These are phyloP conservation scores for Amphipoea lucens DNA, from an alignment of 2,888 invertebrate genomes.

Conservation along the genomic window DNA sequence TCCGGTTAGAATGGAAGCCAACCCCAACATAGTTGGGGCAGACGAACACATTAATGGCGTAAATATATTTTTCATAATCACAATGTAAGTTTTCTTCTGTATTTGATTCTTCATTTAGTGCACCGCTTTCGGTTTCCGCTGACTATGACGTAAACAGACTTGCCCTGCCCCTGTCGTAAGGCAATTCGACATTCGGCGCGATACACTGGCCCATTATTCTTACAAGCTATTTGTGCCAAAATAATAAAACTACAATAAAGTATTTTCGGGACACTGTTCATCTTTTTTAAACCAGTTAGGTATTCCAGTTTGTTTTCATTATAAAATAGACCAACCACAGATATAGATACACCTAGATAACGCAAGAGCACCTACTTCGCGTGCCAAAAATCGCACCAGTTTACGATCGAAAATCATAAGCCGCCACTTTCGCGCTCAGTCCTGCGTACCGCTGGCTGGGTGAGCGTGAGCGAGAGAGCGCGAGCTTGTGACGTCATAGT, in stretches of 20 bases:
- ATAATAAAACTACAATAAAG: neutral
- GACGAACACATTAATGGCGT: neutral
- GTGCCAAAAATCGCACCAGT: no score
- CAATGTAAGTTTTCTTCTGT: no score
- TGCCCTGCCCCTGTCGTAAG: neutral
- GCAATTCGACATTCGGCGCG: neutral
- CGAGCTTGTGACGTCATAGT: no score
- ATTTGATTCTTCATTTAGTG: neutral
- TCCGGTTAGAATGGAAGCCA: neutral
- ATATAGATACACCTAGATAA: no score
- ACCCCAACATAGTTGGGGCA: neutral
- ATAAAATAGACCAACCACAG: no score
- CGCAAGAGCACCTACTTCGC: no score
- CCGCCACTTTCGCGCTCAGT: no score
- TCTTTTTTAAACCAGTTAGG: neutral
- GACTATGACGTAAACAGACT: conserved; percentile 5
- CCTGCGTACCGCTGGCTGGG: no score
- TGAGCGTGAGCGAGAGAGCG: no score
- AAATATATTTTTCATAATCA: no score
- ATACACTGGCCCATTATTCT: neutral
- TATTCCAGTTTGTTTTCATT: neutral
- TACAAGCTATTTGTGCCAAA: neutral
- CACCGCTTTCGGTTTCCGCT: neutral
- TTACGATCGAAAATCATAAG: no score
- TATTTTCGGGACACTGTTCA: neutral